Base-by-base conservation (phyloP, 2,888 invertebrate genomes). In the Tenthredo distinguenda region DNA sequence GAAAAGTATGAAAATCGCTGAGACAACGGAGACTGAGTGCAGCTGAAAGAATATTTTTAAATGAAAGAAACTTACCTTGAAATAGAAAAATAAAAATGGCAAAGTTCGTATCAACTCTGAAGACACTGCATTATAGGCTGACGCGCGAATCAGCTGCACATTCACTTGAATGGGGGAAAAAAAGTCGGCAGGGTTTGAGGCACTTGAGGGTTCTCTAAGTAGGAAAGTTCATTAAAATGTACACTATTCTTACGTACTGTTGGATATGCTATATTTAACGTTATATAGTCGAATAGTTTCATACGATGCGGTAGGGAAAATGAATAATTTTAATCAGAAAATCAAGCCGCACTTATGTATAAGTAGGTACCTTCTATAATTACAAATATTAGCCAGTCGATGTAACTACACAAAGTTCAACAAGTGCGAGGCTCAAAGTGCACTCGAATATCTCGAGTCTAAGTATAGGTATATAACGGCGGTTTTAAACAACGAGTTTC, bases 151-250 rank as follows among this genome's bases (percentile, higher is more conserved):
- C 83, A 34, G 83, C 68, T 83, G 83, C 83, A 83, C 34, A 50
- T 91, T 91, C 88, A 87, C 90, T 88, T 87, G 89, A 90, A 91
- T 89, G 89, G 90, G 89, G 89, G 90, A 89, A 89, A 91, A 90
- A 89, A 91, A 90, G 89, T 90, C 89, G 89, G 84, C 88, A 87
- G 87, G 87, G 88, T 89, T 88, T 87, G 88, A 47, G 87, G 89
- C 93, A 93, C 92, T 93, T 93, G 89, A 91, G 90, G 91, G 93
- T 93, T 92, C 90, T 93, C 93, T 93, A 93, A 93, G 93, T 92
- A 92, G 91, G 91, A 93, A 93, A 93, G 93, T 93, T 92, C 91
- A 93, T 93, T 93, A 93, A 92, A 93, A 91, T 88, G 40, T 83
- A 65, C 83, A 83, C 71, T 83, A 71, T 71, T 71, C 83, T 83